Conservation (phyloP, 2,797 vertebrate species). For the Philypnodon macrostomus region DNA sequence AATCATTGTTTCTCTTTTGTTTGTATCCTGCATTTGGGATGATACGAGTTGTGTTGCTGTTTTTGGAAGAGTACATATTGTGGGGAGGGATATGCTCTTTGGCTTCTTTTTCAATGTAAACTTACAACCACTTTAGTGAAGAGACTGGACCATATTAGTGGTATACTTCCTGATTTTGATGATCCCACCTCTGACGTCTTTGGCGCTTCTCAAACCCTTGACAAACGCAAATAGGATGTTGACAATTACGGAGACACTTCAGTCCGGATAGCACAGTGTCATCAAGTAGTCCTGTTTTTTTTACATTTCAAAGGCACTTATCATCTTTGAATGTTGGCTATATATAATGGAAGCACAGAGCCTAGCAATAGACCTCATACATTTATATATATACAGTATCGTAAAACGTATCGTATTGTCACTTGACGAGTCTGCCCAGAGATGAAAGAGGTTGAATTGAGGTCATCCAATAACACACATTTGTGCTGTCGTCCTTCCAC, state of each 20-base stretch:
- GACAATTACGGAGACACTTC: conserved; percentile 7
- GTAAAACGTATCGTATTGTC: too few species aligned
- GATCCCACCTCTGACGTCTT: conserved; percentile 10
- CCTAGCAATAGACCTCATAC: too few species aligned
- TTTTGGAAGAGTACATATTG: conserved; percentile 16
- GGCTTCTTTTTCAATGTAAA: too few species aligned
- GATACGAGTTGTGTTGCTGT: conserved; percentile 37
- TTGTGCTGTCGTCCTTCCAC: conserved; percentile 60
- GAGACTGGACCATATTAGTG: too few species aligned
- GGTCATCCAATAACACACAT: conserved; percentile 44
- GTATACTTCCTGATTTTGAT: conserved; percentile 23
- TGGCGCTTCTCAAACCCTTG: too few species aligned
- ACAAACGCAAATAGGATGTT: too few species aligned
- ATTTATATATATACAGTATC: too few species aligned
- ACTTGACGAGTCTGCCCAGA: conserved; percentile 43
- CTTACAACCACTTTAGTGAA: too few species aligned
- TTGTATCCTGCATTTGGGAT: conserved; percentile 29
- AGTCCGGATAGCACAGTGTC: conserved; percentile 3
- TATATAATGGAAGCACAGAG: conserved; percentile 27
- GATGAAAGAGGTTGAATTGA: conserved; percentile 41
- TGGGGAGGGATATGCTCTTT: not conserved
- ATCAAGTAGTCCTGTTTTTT: conserved; percentile 13
- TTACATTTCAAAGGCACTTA: conserved; percentile 31
- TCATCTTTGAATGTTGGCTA: conserved; percentile 15
- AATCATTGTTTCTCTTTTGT: conserved; percentile 37